A percentile compares a stretch with the other conserved stretches of the same genome.
Conservation (phyloP, 64 coral and sea anemone genomes). For the Stylophora pistillata region DNA sequence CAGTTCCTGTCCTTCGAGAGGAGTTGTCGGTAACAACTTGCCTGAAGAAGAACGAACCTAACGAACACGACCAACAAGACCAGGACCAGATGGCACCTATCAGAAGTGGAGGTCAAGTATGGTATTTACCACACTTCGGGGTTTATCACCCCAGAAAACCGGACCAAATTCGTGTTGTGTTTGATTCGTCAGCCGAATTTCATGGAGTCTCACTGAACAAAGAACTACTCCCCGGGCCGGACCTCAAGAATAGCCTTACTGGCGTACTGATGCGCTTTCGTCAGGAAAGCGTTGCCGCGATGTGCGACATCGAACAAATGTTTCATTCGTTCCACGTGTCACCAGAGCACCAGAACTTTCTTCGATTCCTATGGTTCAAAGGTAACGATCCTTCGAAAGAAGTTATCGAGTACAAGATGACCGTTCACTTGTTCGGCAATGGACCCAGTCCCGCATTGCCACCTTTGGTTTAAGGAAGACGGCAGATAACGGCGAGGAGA, state of each 20-base stretch:
- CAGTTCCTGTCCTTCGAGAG: background rate
- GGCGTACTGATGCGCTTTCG: background rate
- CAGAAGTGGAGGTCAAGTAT: slow-evolving; percentile 29
- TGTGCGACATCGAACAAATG: slow-evolving; percentile 55
- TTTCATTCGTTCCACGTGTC: slow-evolving; percentile 55
- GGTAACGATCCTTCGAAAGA: background rate
- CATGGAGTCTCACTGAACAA: slow-evolving; percentile 34
- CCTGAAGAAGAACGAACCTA: too few species aligned
- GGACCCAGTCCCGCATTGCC: slow-evolving; percentile 40
- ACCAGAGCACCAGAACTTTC: slow-evolving; percentile 22
- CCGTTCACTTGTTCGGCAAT: slow-evolving; percentile 31
- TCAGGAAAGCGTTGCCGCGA: background rate
- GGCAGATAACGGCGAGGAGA: slow-evolving; percentile 39
- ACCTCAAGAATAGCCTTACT: slow-evolving; percentile 20
- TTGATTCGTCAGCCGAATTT: slow-evolving; percentile 40
- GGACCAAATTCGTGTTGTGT: slow-evolving; percentile 30
- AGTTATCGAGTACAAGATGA: slow-evolving; percentile 7
- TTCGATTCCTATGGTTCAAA: background rate
- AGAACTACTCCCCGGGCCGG: slow-evolving; percentile 20
- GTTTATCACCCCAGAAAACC: slow-evolving; percentile 25
- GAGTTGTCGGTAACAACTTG: too few species aligned
- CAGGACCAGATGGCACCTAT: too few species aligned
- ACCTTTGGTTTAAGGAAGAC: too few species aligned
- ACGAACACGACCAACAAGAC: background rate
- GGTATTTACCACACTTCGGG: slow-evolving; percentile 49